Base-by-base conservation (phyloP, 2,113 vertebrate genomes). In the Mixornis gularis region DNA sequence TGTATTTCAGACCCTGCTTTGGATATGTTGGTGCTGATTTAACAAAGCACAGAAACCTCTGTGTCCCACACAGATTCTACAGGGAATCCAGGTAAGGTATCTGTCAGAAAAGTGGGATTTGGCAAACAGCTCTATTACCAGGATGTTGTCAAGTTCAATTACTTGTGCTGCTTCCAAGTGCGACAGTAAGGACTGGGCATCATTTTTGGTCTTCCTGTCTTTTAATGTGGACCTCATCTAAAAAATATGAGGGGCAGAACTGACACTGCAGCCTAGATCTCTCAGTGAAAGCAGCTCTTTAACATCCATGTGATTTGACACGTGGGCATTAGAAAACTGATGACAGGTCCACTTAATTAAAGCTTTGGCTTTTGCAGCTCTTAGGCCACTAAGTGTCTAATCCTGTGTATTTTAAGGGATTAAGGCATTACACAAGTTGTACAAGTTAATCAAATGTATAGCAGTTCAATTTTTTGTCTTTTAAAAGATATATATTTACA, bases 301-400 rank as follows among this genome's bases (percentile, higher is more conserved):
- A 58, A 53, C 0, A 5, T 29, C 55, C 0, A 0, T 43, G 25
- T 41, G 62, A n/a, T 79, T 69, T 79, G 79, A 62, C 20, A 27
- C 7, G 2, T 32, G 21, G 17, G 13, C 64, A 56, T 83, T 83
- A 74, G 46, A 77, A 90, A 85, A 62, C 12, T 1, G 13, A 18
- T 68, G 59, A 53, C 48, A 92, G 43, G 90, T 66, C 72, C 60
- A 70, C 55, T 88, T 80, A 89, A 79, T 79, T 71, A 85, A 76
- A 80, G 89, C 49, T 60, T 88, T 88, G 46, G 10, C 60, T 46
- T 51, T 34, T 63, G 46, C 40, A 56, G 26, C 53, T 73, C 38
- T 90, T 77, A 58, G 55, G 56, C 55, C 34, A 51, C 58, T 65
- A 52, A 85, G 30, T 44, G 49, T 90, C 40, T 73, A 84, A 90